Percentiles rank a stretch among this genome's conserved stretches.
Conservation (phyloP, 2,888 invertebrate species). For the Abrostola triplasia region DNA sequence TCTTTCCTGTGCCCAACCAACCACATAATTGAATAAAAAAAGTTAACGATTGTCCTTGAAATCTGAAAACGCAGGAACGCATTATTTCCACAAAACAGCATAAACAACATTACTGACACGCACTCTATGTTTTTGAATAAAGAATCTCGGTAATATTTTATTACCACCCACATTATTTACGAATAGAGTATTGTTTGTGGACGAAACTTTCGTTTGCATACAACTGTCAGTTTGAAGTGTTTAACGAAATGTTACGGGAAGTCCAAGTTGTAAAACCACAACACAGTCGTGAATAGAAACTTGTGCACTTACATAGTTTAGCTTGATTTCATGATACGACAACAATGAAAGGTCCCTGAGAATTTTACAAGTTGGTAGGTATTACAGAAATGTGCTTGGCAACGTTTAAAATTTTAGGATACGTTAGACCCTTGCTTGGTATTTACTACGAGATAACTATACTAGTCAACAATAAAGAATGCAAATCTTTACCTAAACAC, state of each 20-base stretch:
- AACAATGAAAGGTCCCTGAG: conserved; percentile 21
- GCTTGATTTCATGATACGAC: conserved; percentile 25
- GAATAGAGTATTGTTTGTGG: conserved; percentile 5
- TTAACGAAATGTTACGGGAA: conserved; percentile 33
- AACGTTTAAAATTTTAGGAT: conserved; percentile 24
- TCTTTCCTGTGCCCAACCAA: conserved; percentile 15
- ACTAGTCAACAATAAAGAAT: no score
- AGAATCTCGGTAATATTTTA: background rate
- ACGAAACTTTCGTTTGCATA: conserved; percentile 25
- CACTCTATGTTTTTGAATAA: conserved; percentile 11
- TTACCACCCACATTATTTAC: background rate
- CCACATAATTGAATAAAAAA: conserved; percentile 18
- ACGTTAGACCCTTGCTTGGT: background rate
- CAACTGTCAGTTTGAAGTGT: conserved; percentile 14
- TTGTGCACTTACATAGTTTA: conserved; percentile 39
- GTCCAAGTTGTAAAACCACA: conserved; percentile 20
- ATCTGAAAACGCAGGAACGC: background rate
- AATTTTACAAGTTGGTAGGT: conserved; percentile 32
- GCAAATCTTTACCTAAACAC: no score
- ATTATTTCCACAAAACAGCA: background rate
- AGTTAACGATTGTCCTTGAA: conserved; percentile 26
- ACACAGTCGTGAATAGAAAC: conserved; percentile 39
- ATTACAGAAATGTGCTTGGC: conserved; percentile 10
- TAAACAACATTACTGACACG: background rate
- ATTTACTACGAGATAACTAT: background rate